A percentile compares a stretch with the other conserved stretches of the same genome.
phyloP scores from a whole-genome alignment of 64 coral and sea anemone genomes.

The Orbicella faveolata region DNA sequence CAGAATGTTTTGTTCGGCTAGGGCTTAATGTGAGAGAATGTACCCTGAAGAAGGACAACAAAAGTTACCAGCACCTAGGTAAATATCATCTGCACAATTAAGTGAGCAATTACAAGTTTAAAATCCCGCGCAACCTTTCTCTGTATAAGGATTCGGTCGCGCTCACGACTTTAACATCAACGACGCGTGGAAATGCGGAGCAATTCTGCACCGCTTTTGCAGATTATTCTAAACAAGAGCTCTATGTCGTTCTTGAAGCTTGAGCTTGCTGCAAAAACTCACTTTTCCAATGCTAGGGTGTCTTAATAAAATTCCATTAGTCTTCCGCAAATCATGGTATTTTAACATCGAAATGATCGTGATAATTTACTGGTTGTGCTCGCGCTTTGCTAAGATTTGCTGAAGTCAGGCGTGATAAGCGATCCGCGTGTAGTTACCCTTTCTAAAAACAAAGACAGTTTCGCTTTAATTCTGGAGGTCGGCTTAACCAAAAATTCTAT shows the following conservation, averaged over 20 bases:
- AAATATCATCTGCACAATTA: conserved; percentile 36
- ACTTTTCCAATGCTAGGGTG: background rate
- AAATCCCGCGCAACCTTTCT: background rate
- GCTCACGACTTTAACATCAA: background rate
- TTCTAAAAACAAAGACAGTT: no score
- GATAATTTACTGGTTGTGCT: background rate
- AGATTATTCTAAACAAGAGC: background rate
- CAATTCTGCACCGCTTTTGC: background rate
- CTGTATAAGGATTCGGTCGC: background rate
- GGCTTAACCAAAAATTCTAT: no score
- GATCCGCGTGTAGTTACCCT: no score
- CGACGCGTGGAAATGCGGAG: background rate
- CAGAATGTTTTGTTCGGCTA: conserved; percentile 10
- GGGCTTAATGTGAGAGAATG: conserved; percentile 42
- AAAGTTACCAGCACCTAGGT: conserved; percentile 28
- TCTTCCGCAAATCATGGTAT: background rate
- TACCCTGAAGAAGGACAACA: background rate
- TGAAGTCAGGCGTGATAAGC: no score
- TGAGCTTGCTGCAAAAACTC: background rate
- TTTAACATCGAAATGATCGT: background rate
- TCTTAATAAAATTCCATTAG: conserved; percentile 18
- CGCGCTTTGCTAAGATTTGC: background rate
- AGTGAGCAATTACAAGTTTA: conserved; percentile 16
- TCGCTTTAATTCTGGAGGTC: no score
- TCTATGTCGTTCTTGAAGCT: background rate